These are phyloP conservation scores for Clavelina lepadiformis DNA, from an alignment of 23 tunicate genomes.

Conservation along the genomic window DNA sequence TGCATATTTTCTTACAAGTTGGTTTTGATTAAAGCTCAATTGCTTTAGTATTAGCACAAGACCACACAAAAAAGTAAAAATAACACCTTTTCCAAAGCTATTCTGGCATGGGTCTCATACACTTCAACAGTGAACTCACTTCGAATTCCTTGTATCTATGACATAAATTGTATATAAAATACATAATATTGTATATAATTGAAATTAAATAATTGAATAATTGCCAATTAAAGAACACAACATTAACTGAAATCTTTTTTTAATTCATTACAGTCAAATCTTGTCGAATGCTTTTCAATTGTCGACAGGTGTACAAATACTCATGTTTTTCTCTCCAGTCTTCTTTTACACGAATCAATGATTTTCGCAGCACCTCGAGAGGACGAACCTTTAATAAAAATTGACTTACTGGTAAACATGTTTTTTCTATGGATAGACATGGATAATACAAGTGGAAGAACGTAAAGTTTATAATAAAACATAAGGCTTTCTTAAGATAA, in stretches of 20 bases:
- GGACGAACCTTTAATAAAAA: conserved; percentile 88
- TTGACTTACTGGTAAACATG: no score
- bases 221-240: no score
- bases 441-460: no score
- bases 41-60: no score
- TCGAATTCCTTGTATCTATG: conserved; percentile 88
- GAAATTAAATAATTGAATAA: no score
- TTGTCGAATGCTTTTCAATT: conserved; percentile 96
- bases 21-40: no score
- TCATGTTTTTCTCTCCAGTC: conserved; percentile 89
- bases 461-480: no score
- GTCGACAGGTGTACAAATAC: conserved; percentile 89
- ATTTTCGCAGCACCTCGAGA: conserved; percentile 28
- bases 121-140: conserved; percentile 95
- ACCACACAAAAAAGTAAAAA: not conserved
- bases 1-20: no score
- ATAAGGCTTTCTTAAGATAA: not conserved
- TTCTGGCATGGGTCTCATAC: conserved; percentile 98
- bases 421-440: no score
- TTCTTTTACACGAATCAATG: conserved; percentile 74
- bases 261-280: conserved; percentile 77
- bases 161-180: no score
- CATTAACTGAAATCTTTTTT: not conserved
- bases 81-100: conserved; percentile 91
- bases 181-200: no score